Base-by-base conservation (phyloP, 2,797 vertebrate genomes). In the Clarias laeviceps region DNA sequence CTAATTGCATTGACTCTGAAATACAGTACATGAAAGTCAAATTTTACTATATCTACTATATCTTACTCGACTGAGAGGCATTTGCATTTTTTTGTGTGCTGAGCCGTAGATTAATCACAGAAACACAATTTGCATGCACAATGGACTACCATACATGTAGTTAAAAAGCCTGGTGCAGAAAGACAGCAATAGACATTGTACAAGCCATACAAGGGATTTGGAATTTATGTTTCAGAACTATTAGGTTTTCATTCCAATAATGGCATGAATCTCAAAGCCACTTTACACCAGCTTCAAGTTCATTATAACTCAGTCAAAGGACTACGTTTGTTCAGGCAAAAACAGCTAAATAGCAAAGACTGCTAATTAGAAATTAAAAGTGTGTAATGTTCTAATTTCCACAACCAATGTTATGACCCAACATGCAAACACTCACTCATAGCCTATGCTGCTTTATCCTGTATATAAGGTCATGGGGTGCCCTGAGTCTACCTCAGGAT, bases 281-380 rank as follows among this genome's bases (percentile, higher is more conserved):
- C 29, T 40, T 34, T 40, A 66, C 15, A 29, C 86, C 54, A 66
- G 72, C 72, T 89, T 80, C 54, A 82, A 87, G 32, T 69, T 87
- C 80, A 81, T 66, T 70, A 88, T 73, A 83, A 87, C 74, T 84
- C 86, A 88, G 65, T 64, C 74, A 82, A 80, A 57, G 22, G 2
- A 69, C 54, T 37, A 62, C n/a, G 14, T 27, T 40, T 78, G 20
- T 62, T 79, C 17, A 29, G 72, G 45, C 45, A 76, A 54, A 32
- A 8, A 56, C n/a, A 57, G 29, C 17, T 18, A 57, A 57, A 14
- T 77, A 77, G 56, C 50, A 77, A 29, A 54, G 29, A 6, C 4
- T n/a, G 2, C 56, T 59, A 77, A 77, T 34, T 37, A 59, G 57
- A 57, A 11, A 57, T 45, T 17, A 14, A 50, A 45, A n/a, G 24